These are phyloP conservation scores for Ostrea denselamellosa DNA, from an alignment of 1,140 invertebrate species.

Conservation along the genomic window DNA sequence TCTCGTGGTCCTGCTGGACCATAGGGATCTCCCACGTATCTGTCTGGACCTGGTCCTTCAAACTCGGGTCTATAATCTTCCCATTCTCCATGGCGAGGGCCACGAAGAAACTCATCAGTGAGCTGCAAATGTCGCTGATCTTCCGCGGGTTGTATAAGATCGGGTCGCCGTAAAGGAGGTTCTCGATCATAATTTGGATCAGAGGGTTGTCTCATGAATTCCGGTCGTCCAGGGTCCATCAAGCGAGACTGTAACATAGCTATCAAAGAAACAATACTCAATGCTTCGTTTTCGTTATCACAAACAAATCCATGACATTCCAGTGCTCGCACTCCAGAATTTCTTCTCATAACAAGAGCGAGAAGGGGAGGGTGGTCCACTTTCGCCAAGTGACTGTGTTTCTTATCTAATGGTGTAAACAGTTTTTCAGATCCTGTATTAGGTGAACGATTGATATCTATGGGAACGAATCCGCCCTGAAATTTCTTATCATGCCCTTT, in stretches of 20 bases:
- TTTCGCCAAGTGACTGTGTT: conserved; percentile 59
- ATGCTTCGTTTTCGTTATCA: conserved; percentile 61
- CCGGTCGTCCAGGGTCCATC: background rate
- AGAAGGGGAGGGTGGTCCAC: conserved; percentile 65
- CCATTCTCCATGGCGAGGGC: conserved; percentile 23
- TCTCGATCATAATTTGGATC: conserved; percentile 33
- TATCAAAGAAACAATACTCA: conserved; percentile 58
- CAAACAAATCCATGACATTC: conserved; percentile 70
- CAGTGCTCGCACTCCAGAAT: conserved; percentile 65
- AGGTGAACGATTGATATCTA: conserved; percentile 59
- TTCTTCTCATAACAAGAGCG: conserved; percentile 66
- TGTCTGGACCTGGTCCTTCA: conserved; percentile 36
- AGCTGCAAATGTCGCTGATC: conserved; percentile 49
- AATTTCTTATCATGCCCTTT: conserved; percentile 64
- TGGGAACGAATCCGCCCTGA: conserved; percentile 63
- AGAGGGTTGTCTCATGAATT: background rate
- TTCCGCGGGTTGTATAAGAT: conserved; percentile 61
- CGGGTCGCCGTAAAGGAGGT: conserved; percentile 49
- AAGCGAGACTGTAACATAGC: background rate
- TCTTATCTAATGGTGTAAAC: conserved; percentile 66
- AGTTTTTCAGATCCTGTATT: conserved; percentile 61
- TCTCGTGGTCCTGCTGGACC: background rate
- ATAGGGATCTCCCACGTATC: conserved; percentile 47
- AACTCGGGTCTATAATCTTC: background rate
- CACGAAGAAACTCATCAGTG: conserved; percentile 60